These are phyloP conservation scores for Lycocerus yunnanus DNA, from an alignment of 2,888 invertebrate species.

Conservation along the genomic window DNA sequence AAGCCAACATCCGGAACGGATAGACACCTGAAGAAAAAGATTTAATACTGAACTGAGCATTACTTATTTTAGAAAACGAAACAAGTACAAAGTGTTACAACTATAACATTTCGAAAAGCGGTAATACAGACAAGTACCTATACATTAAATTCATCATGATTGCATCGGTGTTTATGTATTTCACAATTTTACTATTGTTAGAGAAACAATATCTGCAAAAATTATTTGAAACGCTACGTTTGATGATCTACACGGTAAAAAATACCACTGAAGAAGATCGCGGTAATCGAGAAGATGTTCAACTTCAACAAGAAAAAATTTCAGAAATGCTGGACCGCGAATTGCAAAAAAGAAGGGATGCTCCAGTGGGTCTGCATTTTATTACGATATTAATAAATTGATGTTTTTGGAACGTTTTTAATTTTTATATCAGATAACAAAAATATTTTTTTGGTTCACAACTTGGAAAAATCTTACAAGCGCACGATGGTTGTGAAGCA, in stretches of 20 bases:
- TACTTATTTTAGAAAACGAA: too few species aligned
- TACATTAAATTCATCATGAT: background rate
- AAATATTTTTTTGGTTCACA: conserved; percentile 61
- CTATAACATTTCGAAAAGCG: too few species aligned
- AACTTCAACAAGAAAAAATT: background rate
- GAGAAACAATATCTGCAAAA: background rate
- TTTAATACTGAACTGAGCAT: too few species aligned
- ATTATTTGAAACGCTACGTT: background rate
- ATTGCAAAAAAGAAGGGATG: background rate
- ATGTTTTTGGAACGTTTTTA: too few species aligned
- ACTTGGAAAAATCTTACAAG: conserved; percentile 65
- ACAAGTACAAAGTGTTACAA: background rate
- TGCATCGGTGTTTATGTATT: background rate
- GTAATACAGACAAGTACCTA: too few species aligned
- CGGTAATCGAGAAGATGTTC: background rate
- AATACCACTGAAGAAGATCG: background rate
- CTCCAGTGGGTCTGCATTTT: background rate
- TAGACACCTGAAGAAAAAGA: too few species aligned
- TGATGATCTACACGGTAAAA: background rate
- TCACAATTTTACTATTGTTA: background rate
- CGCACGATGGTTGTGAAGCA: conserved; percentile 52
- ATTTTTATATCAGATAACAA: too few species aligned
- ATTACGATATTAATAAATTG: background rate
- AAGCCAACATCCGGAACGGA: too few species aligned
- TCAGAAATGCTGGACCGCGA: background rate